A percentile compares a stretch with the other conserved stretches of the same genome.
phyloP scores from a whole-genome alignment of 2,797 vertebrate species.

The Acridotheres tristis region DNA sequence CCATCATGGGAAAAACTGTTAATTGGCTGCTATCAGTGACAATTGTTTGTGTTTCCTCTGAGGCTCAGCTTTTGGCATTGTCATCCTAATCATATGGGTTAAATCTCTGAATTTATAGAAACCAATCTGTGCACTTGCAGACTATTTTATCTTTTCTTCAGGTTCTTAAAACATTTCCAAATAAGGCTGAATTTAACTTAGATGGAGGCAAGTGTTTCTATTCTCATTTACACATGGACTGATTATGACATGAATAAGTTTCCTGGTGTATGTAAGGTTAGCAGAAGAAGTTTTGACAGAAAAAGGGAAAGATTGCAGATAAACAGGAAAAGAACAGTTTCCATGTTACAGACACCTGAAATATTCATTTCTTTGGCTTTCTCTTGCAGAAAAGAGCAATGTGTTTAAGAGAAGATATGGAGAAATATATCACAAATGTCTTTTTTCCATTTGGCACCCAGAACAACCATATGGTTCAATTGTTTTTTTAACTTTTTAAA shows the following conservation, averaged over 20 bases:
- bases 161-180: not conserved
- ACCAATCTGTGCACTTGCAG: not conserved
- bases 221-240: not conserved
- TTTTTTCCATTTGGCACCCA: not conserved
- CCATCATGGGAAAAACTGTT: not conserved
- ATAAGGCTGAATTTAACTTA: not conserved
- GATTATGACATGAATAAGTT: not conserved
- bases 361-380: not conserved
- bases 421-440: not conserved
- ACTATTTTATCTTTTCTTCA: not conserved
- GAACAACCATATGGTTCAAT: not conserved
- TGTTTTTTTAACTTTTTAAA: not conserved
- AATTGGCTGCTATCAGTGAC: constrained; percentile 8
- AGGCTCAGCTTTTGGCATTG: constrained; percentile 30
- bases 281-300: not conserved
- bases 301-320: not conserved
- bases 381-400: not conserved
- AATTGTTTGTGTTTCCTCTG: constrained; percentile 52
- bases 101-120: constrained; percentile 51
- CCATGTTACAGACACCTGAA: not conserved
- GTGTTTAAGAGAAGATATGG: not conserved
- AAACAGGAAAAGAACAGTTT: not conserved
- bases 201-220: not conserved
- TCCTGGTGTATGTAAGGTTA: not conserved
- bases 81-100: not conserved